Conservation (phyloP, 2,797 vertebrate genomes). For the Necrosyrtes monachus region DNA sequence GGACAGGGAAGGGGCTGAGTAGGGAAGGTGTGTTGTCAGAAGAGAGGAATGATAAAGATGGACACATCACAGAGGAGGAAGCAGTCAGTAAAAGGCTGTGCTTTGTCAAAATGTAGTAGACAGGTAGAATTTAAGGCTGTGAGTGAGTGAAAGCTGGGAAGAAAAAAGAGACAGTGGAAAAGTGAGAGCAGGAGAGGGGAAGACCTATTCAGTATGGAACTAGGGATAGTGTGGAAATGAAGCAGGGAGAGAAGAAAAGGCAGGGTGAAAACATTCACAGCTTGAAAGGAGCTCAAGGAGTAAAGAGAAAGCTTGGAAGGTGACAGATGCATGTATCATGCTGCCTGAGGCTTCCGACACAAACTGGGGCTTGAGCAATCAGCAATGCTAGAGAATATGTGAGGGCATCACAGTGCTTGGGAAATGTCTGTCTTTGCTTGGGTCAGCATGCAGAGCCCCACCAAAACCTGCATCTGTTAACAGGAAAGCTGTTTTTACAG, state of each 20-base stretch:
- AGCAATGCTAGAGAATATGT: not conserved
- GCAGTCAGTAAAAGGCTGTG: not conserved
- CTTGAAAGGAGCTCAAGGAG: not conserved
- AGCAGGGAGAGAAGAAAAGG: not conserved
- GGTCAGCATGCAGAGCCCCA: not conserved
- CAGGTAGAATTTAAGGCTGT: not conserved
- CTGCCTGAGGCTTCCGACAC: slow-evolving; percentile 6
- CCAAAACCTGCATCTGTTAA: not conserved
- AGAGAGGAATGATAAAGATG: not conserved
- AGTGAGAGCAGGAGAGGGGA: not conserved
- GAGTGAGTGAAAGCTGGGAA: not conserved
- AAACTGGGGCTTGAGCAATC: not conserved
- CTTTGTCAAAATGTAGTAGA: not conserved
- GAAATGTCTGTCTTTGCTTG: not conserved
- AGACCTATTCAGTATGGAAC: not conserved
- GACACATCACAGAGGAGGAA: not conserved
- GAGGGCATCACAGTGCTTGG: not conserved
- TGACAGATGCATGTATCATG: not conserved
- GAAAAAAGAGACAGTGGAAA: not conserved
- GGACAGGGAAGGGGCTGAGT: not conserved
- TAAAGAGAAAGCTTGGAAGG: not conserved
- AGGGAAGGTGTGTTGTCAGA: not conserved
- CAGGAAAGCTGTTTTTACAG: not conserved
- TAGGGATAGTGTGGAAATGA: not conserved
- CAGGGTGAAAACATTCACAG: not conserved